phyloP scores from a whole-genome alignment of 2,113 vertebrate species.

The Saguinus midas region DNA sequence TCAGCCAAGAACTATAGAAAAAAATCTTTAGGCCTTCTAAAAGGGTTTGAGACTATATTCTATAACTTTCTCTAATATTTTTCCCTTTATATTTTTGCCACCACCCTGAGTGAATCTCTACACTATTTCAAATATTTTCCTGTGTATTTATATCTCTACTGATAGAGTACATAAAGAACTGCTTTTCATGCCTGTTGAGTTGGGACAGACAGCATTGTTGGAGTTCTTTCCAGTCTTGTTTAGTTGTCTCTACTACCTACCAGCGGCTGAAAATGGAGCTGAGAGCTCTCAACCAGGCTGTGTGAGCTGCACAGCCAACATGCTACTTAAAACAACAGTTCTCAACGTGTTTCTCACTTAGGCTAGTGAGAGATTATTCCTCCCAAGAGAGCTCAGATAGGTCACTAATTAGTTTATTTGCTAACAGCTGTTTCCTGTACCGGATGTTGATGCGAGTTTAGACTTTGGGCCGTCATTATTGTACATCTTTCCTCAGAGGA shows the following conservation, averaged over 20 bases:
- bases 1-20: no score
- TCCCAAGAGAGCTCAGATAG: neutral
- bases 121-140: neutral
- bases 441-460: neutral
- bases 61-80: no score
- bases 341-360: neutral
- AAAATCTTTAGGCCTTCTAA: no score
- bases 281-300: neutral
- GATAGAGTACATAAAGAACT: neutral
- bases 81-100: no score
- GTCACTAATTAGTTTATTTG: neutral
- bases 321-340: neutral
- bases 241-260: neutral
- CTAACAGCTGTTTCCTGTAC: neutral
- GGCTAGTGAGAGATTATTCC: neutral
- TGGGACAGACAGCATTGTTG: neutral
- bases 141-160: neutral
- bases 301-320: neutral
- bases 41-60: no score
- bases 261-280: neutral
- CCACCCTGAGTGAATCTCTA: no score
- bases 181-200: neutral
- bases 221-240: neutral
- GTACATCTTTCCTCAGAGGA: neutral
- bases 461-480: neutral